These are phyloP conservation scores for Eumacrocentrus americanus DNA, from an alignment of 2,888 invertebrate species.

Conservation along the genomic window DNA sequence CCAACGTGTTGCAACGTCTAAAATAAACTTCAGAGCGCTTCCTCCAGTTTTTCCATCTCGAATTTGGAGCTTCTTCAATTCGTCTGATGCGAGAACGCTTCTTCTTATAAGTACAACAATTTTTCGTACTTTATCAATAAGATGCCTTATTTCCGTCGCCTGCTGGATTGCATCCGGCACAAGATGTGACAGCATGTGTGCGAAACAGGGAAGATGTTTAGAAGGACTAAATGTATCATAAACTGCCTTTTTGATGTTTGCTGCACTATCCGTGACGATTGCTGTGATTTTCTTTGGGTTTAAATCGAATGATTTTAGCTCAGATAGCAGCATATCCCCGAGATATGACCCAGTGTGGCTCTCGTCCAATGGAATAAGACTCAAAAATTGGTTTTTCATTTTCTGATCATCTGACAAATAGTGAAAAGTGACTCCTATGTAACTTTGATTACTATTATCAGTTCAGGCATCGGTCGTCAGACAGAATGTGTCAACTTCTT, in stretches of 20 bases:
- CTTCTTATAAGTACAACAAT: slow-evolving; percentile 32
- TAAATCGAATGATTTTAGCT: slow-evolving; percentile 29
- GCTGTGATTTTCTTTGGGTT: slow-evolving; percentile 25
- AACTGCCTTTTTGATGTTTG: slow-evolving; percentile 26
- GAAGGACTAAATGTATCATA: slow-evolving; percentile 15
- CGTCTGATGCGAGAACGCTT: slow-evolving; percentile 34
- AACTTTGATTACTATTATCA: slow-evolving; percentile 29
- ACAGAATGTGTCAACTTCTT: slow-evolving; percentile 9
- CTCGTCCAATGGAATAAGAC: slow-evolving; percentile 32
- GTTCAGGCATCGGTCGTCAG: slow-evolving; percentile 35
- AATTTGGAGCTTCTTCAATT: slow-evolving; percentile 30
- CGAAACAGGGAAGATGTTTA: slow-evolving; percentile 30
- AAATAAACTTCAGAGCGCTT: slow-evolving; percentile 27
- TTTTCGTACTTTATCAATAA: slow-evolving; percentile 32
- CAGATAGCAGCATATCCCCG: slow-evolving; percentile 17
- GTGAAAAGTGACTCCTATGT: slow-evolving; percentile 34
- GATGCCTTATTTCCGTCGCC: neutral
- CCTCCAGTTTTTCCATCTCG: slow-evolving; percentile 32
- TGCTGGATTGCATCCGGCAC: slow-evolving; percentile 22
- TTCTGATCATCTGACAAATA: slow-evolving; percentile 23
- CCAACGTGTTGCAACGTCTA: slow-evolving; percentile 35
- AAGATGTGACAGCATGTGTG: slow-evolving; percentile 32
- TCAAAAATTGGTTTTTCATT: slow-evolving; percentile 30
- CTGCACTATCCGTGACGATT: slow-evolving; percentile 26
- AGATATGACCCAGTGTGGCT: slow-evolving; percentile 36